Conservation (phyloP, 2,888 invertebrate species). For the Pasiphila rectangulata region DNA sequence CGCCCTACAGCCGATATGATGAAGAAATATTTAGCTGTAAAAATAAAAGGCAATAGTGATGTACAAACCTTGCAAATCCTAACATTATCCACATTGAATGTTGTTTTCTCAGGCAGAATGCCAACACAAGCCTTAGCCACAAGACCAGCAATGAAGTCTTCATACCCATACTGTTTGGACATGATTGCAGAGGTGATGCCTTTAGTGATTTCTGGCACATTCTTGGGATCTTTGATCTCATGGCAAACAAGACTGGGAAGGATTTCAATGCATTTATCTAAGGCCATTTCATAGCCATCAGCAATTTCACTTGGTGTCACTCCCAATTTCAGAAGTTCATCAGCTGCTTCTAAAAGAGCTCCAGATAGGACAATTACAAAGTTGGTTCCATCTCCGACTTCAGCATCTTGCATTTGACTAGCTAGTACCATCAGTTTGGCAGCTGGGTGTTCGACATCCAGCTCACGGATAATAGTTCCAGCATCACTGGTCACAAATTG, state of each 20-base stretch:
- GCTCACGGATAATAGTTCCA: conserved; percentile 96
- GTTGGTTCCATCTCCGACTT: conserved; percentile 99
- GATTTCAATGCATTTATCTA: conserved; percentile 93
- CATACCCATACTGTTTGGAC: conserved; percentile 99
- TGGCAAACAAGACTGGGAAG: conserved; percentile 90
- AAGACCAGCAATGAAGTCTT: conserved; percentile 93
- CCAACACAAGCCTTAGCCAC: conserved; percentile 94
- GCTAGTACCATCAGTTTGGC: conserved; percentile 97
- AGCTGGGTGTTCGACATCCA: conserved; percentile 99
- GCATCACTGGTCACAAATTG: conserved; percentile 99
- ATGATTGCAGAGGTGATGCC: conserved; percentile 92
- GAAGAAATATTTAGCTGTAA: background rate
- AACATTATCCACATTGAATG: conserved; percentile 98
- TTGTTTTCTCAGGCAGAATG: conserved; percentile 90
- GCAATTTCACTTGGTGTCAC: conserved; percentile 98
- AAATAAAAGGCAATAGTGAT: too few relatives aligned
- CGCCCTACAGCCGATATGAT: too few relatives aligned
- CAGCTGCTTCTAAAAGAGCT: conserved; percentile 94
- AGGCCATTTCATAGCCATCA: conserved; percentile 95
- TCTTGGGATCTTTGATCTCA: conserved; percentile 85
- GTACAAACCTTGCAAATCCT: conserved; percentile 91
- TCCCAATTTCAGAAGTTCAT: conserved; percentile 95
- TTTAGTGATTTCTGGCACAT: conserved; percentile 85
- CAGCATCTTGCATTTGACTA: conserved; percentile 98
- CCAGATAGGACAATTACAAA: conserved; percentile 98